phyloP scores from a whole-genome alignment of 2,797 vertebrate species.

The Pitangus sulphuratus region DNA sequence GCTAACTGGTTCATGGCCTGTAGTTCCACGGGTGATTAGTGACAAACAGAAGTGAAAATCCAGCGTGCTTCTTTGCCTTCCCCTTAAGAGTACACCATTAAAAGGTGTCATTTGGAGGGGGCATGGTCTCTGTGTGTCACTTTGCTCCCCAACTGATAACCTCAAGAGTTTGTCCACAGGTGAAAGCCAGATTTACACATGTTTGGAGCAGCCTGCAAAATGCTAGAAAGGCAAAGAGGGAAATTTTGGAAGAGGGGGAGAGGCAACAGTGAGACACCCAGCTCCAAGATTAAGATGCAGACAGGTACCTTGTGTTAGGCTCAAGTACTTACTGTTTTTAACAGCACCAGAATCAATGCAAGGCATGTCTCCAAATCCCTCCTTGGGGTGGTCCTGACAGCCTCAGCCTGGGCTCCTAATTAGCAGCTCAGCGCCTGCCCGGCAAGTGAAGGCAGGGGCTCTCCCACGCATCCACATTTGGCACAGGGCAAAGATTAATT shows the following conservation, averaged over 20 bases:
- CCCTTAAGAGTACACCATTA: background rate
- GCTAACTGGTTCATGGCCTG: background rate
- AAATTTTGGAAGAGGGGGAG: background rate
- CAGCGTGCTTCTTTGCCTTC: background rate
- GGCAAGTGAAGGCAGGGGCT: background rate
- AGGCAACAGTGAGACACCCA: background rate
- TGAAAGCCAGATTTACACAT: background rate
- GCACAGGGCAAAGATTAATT: background rate
- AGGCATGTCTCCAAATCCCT: background rate
- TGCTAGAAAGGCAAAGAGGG: background rate
- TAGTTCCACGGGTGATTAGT: background rate
- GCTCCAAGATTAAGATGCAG: background rate
- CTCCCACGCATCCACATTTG: background rate
- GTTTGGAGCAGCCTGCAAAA: background rate
- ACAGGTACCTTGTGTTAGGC: background rate
- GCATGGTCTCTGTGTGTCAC: background rate
- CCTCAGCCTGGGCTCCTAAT: background rate
- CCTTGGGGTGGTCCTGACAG: background rate
- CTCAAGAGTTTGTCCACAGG: background rate
- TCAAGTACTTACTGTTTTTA: background rate
- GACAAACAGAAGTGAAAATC: background rate
- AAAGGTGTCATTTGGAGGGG: background rate
- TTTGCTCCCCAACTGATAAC: background rate
- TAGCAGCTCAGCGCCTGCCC: background rate
- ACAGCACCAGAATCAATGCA: background rate